Evolutionary conservation across 2,888 invertebrate genomes (phyloP).

Genomic region (Branchellion lobata): DNA sequence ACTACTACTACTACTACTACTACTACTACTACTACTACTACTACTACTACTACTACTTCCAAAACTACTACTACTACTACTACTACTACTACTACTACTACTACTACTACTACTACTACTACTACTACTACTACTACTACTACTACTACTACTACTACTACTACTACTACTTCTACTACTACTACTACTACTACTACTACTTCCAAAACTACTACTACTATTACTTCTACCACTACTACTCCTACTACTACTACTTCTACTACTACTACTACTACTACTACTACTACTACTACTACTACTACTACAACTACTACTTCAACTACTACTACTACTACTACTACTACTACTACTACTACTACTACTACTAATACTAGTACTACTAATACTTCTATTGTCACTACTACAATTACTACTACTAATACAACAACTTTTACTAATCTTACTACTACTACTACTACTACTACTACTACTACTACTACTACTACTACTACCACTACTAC

Average conservation of each 20-base stretch:
- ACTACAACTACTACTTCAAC: not conserved
- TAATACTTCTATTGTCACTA: not conserved
- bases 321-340: conserved; percentile 18
- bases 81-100: conserved; percentile 18
- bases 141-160: not conserved
- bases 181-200: conserved; percentile 19
- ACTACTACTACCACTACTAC: conserved; percentile 8
- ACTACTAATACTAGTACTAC: not conserved
- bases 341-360: not conserved
- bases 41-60: conserved; percentile 15
- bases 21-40: not conserved
- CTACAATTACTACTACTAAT: not conserved
- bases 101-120: conserved; percentile 26
- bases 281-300: conserved; percentile 14
- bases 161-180: conserved; percentile 1
- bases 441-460: conserved; percentile 19
- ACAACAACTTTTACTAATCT: not conserved
- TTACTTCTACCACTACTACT: conserved; percentile 3
- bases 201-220: not conserved
- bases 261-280: conserved; percentile 22
- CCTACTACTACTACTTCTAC: conserved; percentile 15
- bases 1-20: conserved; percentile 21
- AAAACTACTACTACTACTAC: conserved; percentile 13
- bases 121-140: conserved; percentile 16
- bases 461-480: conserved; percentile 16